phyloP scores from a whole-genome alignment of 2,888 invertebrate genomes.

The Microchrysa polita region DNA sequence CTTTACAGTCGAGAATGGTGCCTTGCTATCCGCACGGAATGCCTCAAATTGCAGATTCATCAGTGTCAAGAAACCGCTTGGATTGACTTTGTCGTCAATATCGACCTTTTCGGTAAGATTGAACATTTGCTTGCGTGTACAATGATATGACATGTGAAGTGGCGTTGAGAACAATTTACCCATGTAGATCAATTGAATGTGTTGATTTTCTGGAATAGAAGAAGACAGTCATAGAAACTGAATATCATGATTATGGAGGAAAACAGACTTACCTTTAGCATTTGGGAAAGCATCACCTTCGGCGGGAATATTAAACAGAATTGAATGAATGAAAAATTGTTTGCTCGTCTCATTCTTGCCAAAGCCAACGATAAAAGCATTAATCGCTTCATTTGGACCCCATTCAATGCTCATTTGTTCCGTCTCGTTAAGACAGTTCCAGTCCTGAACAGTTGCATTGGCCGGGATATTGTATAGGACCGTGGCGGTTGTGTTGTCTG shows the following conservation, averaged over 20 bases:
- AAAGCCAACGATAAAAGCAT: constrained; percentile 63
- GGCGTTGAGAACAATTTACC: constrained; percentile 69
- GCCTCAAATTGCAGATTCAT: constrained; percentile 78
- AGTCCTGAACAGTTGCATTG: constrained; percentile 60
- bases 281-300: constrained; percentile 60
- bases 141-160: constrained; percentile 77
- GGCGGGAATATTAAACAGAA: constrained; percentile 57
- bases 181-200: constrained; percentile 66
- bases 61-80: constrained; percentile 67
- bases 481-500: constrained; percentile 57
- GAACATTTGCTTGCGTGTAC: constrained; percentile 69
- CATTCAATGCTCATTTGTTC: constrained; percentile 52
- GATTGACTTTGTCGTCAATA: constrained; percentile 50
- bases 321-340: constrained; percentile 57
- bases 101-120: constrained; percentile 65
- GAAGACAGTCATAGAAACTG: background rate
- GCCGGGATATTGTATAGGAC: constrained; percentile 65
- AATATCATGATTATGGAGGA: too few relatives aligned
- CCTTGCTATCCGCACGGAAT: constrained; percentile 68
- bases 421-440: constrained; percentile 64
- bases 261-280: constrained; percentile 56
- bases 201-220: constrained; percentile 57
- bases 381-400: constrained; percentile 53
- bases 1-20: constrained; percentile 74
- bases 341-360: constrained; percentile 58